Percentiles rank a stretch among this genome's conserved stretches.
phyloP scores from a whole-genome alignment of 1,140 invertebrate species.

The Papilio polyxenes region DNA sequence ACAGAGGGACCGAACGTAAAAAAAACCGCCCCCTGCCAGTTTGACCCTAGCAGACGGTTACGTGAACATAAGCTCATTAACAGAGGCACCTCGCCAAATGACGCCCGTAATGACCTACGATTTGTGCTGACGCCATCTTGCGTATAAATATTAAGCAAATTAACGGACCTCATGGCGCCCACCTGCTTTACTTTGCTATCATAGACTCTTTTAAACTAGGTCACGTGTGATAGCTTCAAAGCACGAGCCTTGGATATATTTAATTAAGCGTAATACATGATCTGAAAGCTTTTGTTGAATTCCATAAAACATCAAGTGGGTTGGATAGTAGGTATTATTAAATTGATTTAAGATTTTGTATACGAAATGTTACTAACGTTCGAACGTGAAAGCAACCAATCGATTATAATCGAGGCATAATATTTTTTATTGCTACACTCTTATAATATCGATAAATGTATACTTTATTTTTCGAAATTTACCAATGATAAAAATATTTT shows the following conservation, averaged over 20 bases:
- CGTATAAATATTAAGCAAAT: conserved; percentile 77
- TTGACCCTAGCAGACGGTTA: conserved; percentile 35
- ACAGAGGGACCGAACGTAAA: not conserved
- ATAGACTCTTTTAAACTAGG: not conserved
- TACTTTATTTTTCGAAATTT: no score
- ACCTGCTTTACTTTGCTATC: conserved; percentile 63
- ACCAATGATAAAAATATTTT: no score
- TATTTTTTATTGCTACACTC: no score
- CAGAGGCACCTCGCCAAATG: conserved; percentile 71
- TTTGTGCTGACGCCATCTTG: conserved; percentile 72
- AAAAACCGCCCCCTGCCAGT: conserved; percentile 24
- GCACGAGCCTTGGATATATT: not conserved
- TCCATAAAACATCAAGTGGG: no score
- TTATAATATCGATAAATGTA: no score
- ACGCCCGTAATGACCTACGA: conserved; percentile 66
- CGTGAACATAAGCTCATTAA: conserved; percentile 58
- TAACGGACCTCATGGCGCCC: conserved; percentile 69
- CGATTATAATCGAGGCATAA: no score
- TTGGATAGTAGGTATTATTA: no score
- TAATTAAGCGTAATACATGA: not conserved
- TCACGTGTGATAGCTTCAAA: not conserved
- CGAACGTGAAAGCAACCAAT: no score
- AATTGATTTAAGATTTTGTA: no score
- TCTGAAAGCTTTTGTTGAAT: no score
- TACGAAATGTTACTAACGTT: no score